These are phyloP conservation scores for Epizoanthus illoricatus DNA, from an alignment of 92 coral and sea anemone species.

Conservation along the genomic window DNA sequence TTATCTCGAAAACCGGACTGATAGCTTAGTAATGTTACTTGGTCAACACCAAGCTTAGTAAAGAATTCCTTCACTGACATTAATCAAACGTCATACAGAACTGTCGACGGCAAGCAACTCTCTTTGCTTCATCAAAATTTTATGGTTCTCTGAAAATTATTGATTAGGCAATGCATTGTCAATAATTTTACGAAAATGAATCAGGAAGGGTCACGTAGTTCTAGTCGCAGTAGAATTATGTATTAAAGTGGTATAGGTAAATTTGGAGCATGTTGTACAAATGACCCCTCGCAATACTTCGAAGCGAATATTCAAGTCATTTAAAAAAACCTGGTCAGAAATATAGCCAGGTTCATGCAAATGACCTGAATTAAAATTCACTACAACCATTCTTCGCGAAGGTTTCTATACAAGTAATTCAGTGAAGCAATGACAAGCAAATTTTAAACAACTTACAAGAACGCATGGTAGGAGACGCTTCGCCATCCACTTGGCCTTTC, in stretches of 20 bases:
- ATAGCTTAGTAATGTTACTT: slow-evolving; percentile 3
- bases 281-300: neutral
- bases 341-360: neutral
- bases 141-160: slow-evolving; percentile 4
- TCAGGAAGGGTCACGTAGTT: neutral
- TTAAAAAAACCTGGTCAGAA: neutral
- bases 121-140: slow-evolving; percentile 35
- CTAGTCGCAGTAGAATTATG: neutral
- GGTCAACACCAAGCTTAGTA: neutral
- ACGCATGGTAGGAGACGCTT: slow-evolving; percentile 60
- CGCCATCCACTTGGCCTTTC: slow-evolving; percentile 83
- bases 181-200: neutral
- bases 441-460: slow-evolving; percentile 44
- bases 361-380: slow-evolving; percentile 6
- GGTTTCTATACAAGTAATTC: neutral
- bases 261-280: neutral
- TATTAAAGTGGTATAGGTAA: neutral
- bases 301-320: neutral
- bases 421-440: neutral
- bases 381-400: neutral
- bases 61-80: neutral
- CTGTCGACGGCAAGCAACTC: neutral
- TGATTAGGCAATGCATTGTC: neutral
- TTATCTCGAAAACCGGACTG: slow-evolving; percentile 19
- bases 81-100: neutral